These are phyloP conservation scores for Aphelocoma californica DNA, from an alignment of 2,797 vertebrate species.

Conservation along the genomic window DNA sequence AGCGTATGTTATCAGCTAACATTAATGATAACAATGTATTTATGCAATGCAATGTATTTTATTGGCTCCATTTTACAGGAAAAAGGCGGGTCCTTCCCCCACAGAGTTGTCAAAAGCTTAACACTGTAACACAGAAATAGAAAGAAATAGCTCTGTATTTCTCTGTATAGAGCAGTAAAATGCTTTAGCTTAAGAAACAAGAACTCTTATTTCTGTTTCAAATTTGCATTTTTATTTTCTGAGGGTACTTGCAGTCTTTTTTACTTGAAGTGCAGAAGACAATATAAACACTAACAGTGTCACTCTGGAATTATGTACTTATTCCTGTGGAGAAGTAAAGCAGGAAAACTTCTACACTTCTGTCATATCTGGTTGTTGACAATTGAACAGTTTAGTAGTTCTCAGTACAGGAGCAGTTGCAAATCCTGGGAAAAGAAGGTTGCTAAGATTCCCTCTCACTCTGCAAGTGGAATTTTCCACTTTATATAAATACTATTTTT, in stretches of 20 bases:
- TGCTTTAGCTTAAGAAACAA: not conserved
- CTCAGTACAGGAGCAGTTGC: not conserved
- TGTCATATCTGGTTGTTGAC: not conserved
- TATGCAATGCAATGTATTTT: not conserved
- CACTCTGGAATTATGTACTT: not conserved
- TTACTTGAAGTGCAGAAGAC: not conserved
- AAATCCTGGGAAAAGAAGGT: not conserved
- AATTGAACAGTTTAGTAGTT: not conserved
- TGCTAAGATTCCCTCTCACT: not conserved
- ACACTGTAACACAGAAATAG: not conserved
- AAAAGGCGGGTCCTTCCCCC: not conserved
- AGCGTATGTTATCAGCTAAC: not conserved
- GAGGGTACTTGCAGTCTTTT: not conserved
- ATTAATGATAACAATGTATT: not conserved
- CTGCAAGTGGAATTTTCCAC: constrained; percentile 16
- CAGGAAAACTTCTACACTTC: not conserved
- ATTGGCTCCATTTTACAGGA: accelerated
- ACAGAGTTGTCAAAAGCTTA: not conserved
- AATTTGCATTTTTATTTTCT: not conserved
- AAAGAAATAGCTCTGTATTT: not conserved
- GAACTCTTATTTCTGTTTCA: not conserved
- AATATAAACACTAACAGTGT: not conserved
- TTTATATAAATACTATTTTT: constrained; percentile 18
- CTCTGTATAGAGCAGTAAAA: not conserved
- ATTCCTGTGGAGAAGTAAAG: not conserved